These are phyloP conservation scores for Eremobia ochroleuca DNA, from an alignment of 2,888 invertebrate genomes.

Conservation along the genomic window DNA sequence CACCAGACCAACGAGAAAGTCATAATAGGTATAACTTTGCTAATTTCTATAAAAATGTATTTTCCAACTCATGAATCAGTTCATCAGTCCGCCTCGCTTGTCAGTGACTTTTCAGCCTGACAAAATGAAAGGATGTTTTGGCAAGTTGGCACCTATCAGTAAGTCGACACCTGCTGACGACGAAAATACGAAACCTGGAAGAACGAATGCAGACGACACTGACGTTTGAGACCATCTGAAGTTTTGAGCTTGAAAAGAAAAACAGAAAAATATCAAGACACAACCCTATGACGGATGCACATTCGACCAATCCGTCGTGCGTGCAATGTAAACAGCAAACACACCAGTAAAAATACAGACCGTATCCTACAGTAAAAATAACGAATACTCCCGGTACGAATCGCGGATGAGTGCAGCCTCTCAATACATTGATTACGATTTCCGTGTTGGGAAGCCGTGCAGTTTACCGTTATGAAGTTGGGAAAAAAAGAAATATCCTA, in stretches of 20 bases:
- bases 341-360: constrained; percentile 75
- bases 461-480: constrained; percentile 62
- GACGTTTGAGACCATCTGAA: not conserved
- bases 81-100: not conserved
- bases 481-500: constrained; percentile 58
- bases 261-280: constrained; percentile 5
- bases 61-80: not conserved
- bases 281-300: constrained; percentile 65
- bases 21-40: not conserved
- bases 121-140: not conserved
- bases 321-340: constrained; percentile 79
- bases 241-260: not conserved
- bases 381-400: constrained; percentile 66
- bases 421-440: constrained; percentile 77
- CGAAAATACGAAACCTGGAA: not conserved
- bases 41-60: not conserved
- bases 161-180: not conserved
- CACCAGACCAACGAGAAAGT: not conserved
- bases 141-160: constrained; percentile 9
- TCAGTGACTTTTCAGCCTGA: not conserved
- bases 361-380: constrained; percentile 70
- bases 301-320: constrained; percentile 74
- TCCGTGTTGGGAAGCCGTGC: constrained; percentile 51
- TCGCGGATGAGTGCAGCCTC: constrained; percentile 72
- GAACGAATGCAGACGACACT: not conserved